A percentile compares a stretch with the other conserved stretches of the same genome.
phyloP scores from a whole-genome alignment of 2,113 vertebrate genomes.

The Zapus hudsonius region DNA sequence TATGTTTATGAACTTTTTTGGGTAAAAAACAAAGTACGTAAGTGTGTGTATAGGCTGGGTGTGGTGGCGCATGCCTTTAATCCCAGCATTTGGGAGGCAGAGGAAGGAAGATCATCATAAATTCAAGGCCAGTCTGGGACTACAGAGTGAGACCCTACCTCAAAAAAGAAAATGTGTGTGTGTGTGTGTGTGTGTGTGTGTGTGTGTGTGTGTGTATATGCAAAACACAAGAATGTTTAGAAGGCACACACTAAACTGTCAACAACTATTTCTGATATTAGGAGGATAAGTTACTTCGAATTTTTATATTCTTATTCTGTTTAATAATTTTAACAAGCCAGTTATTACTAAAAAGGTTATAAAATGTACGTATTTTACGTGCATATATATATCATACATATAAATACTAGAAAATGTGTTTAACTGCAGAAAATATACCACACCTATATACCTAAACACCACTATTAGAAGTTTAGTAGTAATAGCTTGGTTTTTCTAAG shows the following conservation, averaged over 20 bases:
- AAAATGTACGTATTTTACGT: neutral
- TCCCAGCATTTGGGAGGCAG: too few relatives aligned
- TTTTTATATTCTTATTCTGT: slow-evolving; percentile 19
- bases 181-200: too few relatives aligned
- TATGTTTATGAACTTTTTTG: neutral
- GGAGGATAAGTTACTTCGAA: neutral
- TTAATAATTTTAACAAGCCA: slow-evolving; percentile 7
- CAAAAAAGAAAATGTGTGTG: neutral
- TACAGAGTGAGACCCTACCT: too few relatives aligned
- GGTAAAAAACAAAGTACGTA: neutral
- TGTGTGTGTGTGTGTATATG: too few relatives aligned
- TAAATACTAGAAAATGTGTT: slow-evolving; percentile 32
- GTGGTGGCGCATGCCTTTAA: too few relatives aligned
- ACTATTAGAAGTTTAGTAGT: neutral
- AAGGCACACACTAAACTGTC: neutral
- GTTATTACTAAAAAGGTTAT: neutral
- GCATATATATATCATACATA: slow-evolving; percentile 11
- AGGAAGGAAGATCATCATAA: too few relatives aligned
- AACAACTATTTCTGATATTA: neutral
- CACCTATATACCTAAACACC: neutral
- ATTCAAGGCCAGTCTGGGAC: too few relatives aligned
- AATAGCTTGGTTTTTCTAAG: slow-evolving; percentile 6
- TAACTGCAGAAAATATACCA: neutral
- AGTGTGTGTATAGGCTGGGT: too few relatives aligned
- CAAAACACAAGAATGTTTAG: neutral